Evolutionary conservation across 2,113 vertebrate genomes (phyloP), one percentile per base, ranked within the genome.

Genomic region (Apus apus): DNA sequence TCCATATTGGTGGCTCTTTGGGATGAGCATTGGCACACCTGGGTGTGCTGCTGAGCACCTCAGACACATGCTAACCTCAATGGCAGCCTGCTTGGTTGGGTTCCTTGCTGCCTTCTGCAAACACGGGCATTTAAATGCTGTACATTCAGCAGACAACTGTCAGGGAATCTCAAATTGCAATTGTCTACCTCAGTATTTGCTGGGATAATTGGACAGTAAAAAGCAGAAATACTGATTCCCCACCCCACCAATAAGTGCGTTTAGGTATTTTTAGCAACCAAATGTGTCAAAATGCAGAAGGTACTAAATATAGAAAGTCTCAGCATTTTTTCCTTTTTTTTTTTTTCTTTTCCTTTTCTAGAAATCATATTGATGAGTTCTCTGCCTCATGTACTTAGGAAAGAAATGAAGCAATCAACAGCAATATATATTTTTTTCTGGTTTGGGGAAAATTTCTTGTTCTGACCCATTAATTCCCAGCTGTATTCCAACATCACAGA

Each of bases 211-310:
- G 84, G 83, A 93, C 85, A 88, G 85, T 89, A 94, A 97, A 95
- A 97, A 83, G 87, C 53, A 93, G 82, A 94, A 95, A 89, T 85
- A 77, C 88, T 4, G 4, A 92, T 93, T 89, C 15, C 17, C 22
- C 43, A 62, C 76, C 72, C 74, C 72, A 84, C 83, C 85, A 96
- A 70, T 90, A 91, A 95, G 57, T 89, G 43, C 30, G 36, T 74
- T 90, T 91, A 95, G 74, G 76, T 98, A 96, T 97, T 98, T 97
- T 96, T 97, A 97, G 97, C 64, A 93, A 94, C 87, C 48, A 95
- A 96, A 83, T 90, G 66, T 79, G 92, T 83, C 92, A 96, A 96
- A 96, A 94, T 85, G 89, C 71, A 46, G 87, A 94, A 93, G 32
- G 48, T 91, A 45, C 89, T 98, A 97, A 97, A 95, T 95, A 94